phyloP scores from a whole-genome alignment of 2,797 vertebrate genomes.

The Natrix natrix region DNA sequence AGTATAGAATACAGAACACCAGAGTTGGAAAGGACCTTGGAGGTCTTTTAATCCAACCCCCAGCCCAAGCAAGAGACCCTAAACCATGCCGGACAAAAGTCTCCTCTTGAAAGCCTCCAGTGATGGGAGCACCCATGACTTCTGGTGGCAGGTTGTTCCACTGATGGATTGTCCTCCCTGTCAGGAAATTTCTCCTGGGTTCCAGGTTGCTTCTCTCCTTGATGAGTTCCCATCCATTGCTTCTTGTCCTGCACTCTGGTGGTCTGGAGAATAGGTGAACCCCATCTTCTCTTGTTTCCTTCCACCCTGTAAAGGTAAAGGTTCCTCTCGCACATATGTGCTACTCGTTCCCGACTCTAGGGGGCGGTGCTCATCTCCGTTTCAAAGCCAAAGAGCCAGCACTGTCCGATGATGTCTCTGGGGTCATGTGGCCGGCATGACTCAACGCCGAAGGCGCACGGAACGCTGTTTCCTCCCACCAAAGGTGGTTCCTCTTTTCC shows the following conservation, averaged over 20 bases:
- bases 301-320: not conserved
- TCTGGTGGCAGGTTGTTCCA: not conserved
- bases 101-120: too few relatives aligned
- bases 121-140: too few relatives aligned
- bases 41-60: not conserved
- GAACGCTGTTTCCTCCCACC: too few relatives aligned
- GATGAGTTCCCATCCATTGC: not conserved
- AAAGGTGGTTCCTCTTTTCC: too few relatives aligned
- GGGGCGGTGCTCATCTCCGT: too few relatives aligned
- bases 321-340: too few relatives aligned
- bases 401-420: too few relatives aligned
- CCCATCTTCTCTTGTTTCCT: not conserved
- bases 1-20: not conserved
- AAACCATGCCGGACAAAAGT: not conserved
- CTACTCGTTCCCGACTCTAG: too few relatives aligned
- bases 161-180: not conserved
- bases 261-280: not conserved
- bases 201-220: not conserved
- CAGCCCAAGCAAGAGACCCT: not conserved
- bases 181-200: not conserved
- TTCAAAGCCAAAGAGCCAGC: too few relatives aligned
- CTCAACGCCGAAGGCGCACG: too few relatives aligned
- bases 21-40: not conserved
- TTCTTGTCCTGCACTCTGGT: not conserved
- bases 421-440: too few relatives aligned